Conservation (phyloP, 2,888 invertebrate species). For the Mamestra brassicae region DNA sequence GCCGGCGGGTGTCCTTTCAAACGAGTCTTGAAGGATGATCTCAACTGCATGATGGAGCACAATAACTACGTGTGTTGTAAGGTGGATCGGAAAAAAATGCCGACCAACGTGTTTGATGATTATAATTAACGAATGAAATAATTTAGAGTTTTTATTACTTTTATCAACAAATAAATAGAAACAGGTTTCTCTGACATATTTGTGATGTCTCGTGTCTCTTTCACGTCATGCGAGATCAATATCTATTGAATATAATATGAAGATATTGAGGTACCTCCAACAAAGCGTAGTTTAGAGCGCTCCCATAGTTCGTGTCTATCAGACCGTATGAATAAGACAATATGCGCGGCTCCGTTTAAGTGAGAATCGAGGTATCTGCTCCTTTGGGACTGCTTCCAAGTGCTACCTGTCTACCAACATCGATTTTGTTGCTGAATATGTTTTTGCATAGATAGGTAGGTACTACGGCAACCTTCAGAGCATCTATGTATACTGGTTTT, state of each 20-base stretch:
- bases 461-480: constrained; percentile 15
- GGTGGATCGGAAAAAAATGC: constrained; percentile 63
- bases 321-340: constrained; percentile 65
- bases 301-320: constrained; percentile 44
- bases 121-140: not conserved
- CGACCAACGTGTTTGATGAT: constrained; percentile 68
- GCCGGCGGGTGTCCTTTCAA: constrained; percentile 69
- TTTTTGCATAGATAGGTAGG: constrained; percentile 24
- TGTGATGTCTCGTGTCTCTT: not conserved
- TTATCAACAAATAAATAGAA: constrained; percentile 2
- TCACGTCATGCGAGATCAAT: constrained; percentile 38
- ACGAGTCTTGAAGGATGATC: constrained; percentile 60
- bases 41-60: constrained; percentile 61
- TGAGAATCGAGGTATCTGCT: constrained; percentile 58
- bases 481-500: constrained; percentile 16
- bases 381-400: constrained; percentile 44
- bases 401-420: constrained; percentile 38
- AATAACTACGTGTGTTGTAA: constrained; percentile 71
- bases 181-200: not conserved
- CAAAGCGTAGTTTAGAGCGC: constrained; percentile 27
- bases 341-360: constrained; percentile 57
- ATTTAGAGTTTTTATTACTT: not conserved
- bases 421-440: constrained; percentile 22
- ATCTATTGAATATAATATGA: constrained; percentile 45
- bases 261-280: constrained; percentile 25